Evolutionary conservation across 2,113 vertebrate species (phyloP), one percentile per base, ranked within the genome.

Genomic region (Equus quagga): DNA sequence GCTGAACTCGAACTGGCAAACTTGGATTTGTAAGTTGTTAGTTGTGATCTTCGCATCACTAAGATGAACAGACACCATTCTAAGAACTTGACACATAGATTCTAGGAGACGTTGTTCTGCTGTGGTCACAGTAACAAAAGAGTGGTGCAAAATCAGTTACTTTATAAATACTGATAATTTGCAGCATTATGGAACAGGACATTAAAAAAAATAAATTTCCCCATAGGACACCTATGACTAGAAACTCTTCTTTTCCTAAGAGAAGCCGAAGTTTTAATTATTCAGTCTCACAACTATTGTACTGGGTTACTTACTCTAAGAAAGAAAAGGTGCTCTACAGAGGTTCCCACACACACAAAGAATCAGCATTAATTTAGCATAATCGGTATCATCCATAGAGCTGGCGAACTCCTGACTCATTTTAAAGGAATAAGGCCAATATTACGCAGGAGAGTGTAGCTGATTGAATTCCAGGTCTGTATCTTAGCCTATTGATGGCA

Each of bases 81-180:
- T 82, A 97, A 23, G 96, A 93, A 97, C 97, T 97, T 97, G 36
- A 97, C 92, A 96, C 46, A 96, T 96, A 81, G 10, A 94, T 64
- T 98, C 95, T 98, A 98, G 97, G 95, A 98, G 93, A 98, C 89
- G 91, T 54, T 95, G 96, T 98, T 99, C 97, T 97, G 98, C 97
- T 2, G 95, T 95, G 98, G 98, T 98, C 98, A 99, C 98, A 98
- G 98, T 98, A 98, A 99, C 98, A 98, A 98, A 98, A 98, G 97
- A 94, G 98, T 95, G 98, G 98, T 98, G 99, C 98, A 98, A 99
- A 98, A 98, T 99, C 98, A 98, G 98, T 97, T 79, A 19, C 88
- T 98, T 97, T 95, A 98, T 98, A 98, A 99, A 99, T 98, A 99
- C 99, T 99, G 99, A 98, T 97, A 95, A 97, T 98, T 97, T 99